Percentiles rank a stretch among this genome's conserved stretches.
Evolutionary conservation across 2,113 vertebrate species (phyloP).

Genomic region (Poeciliopsis retropinna): DNA sequence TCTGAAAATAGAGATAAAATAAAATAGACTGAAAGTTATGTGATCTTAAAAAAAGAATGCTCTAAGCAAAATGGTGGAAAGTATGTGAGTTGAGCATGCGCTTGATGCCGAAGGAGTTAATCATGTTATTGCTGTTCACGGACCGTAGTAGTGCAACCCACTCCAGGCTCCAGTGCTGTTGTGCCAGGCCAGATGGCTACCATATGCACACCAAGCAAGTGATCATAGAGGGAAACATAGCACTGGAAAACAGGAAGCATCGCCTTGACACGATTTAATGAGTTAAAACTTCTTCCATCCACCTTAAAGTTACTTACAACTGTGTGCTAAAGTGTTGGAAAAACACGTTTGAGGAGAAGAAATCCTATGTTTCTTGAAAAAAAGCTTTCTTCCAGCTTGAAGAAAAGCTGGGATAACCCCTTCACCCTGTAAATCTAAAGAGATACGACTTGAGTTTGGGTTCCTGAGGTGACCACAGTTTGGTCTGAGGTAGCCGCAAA

Average conservation of each 20-base stretch:
- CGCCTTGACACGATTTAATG: slow-evolving; percentile 55
- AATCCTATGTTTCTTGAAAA: too few species aligned
- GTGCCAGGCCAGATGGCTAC: slow-evolving; percentile 79
- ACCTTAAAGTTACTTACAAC: slow-evolving; percentile 20
- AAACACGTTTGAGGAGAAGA: slow-evolving; percentile 25
- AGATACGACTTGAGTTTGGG: slow-evolving; percentile 34
- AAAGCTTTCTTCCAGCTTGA: too few species aligned
- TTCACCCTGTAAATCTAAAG: slow-evolving; percentile 26
- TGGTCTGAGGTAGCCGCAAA: slow-evolving; percentile 54
- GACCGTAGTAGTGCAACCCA: slow-evolving; percentile 56
- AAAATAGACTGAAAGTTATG: background rate
- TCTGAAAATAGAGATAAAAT: background rate
- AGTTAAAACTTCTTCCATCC: slow-evolving; percentile 42
- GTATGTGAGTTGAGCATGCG: background rate
- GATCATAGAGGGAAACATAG: slow-evolving; percentile 53
- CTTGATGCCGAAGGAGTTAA: slow-evolving; percentile 61
- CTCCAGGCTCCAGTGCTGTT: slow-evolving; percentile 51
- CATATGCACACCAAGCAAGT: slow-evolving; percentile 74
- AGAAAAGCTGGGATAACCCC: slow-evolving; percentile 5
- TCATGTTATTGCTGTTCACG: slow-evolving; percentile 55
- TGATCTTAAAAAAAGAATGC: background rate
- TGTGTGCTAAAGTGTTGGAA: slow-evolving; percentile 6
- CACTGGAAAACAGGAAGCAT: slow-evolving; percentile 51
- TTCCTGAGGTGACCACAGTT: slow-evolving; percentile 62
- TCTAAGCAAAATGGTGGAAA: background rate